Evolutionary conservation across 2,797 vertebrate genomes (phyloP), one percentile per base, ranked within the genome.

Genomic region (Cryptoprocta ferox): DNA sequence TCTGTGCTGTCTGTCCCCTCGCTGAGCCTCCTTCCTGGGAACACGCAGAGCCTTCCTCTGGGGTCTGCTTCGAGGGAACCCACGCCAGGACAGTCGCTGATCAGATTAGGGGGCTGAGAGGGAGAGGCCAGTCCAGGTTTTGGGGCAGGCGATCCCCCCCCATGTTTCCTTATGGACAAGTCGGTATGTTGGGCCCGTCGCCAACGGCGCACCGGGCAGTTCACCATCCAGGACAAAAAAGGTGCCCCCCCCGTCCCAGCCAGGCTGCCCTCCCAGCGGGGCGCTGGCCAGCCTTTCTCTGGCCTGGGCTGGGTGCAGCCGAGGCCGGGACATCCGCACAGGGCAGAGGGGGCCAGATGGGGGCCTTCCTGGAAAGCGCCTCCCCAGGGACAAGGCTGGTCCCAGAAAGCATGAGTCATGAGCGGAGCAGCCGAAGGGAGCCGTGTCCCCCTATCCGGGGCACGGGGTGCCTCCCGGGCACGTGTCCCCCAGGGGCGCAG

Each of bases 371-470:
- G 81, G 89, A 81, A 97, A 92, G 61, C 11, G 90, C 66, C 32
- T 97, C 94, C 80, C 81, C 1, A 14, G 53, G 76, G 93, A 88
- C 79, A 56, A 95, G 78, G 80, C 81, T 84, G 66, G 91, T 90
- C 92, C 87, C 91, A 90, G 94, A 87, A 56, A 80, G 68, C 11
- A 1, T 96, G 94, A 97, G 78, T 96, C 93, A 89, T 2, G 56
- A 78, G 73, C 32, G 11, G 30, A 94, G 82, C 56, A 35, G 32
- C 30, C 39, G n/a, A 1, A 48, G 48, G 0, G 3, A n/a, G 75
- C 61, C 42, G n/a, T 42, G 15, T 56, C 24, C 83, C 48, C 1
- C 0, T 0, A 15, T 59, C 37, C n/a, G 19, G 73, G 50, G 30
- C 45, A 8, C 6, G 30, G 45, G 45, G 37, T 63, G 50, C 83